A percentile compares a stretch with the other conserved stretches of the same genome.
Conservation (phyloP, 2,113 vertebrate species). For the Ceuthmochares aereus region DNA sequence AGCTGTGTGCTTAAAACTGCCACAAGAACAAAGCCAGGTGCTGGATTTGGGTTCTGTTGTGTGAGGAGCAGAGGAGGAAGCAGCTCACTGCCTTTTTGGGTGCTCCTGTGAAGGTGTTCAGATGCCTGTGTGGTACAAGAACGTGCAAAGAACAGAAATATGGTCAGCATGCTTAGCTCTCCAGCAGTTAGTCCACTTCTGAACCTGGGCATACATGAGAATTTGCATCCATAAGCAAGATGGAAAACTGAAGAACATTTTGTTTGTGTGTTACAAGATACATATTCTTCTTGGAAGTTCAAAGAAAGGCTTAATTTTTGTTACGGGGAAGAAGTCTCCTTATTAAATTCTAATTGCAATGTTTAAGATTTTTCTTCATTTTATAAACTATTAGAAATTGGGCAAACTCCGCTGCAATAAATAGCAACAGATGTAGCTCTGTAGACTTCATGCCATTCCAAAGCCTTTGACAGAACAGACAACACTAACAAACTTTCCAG, state of each 20-base stretch:
- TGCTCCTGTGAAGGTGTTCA: background rate
- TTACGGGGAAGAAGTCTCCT: background rate
- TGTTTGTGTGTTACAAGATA: background rate
- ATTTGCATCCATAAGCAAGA: background rate
- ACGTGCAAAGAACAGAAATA: background rate
- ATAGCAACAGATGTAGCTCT: constrained; percentile 66
- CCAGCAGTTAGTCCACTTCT: background rate
- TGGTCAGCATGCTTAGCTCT: background rate
- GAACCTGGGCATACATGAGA: background rate
- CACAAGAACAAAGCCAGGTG: background rate
- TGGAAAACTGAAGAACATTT: background rate
- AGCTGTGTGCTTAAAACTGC: background rate
- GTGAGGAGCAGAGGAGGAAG: background rate
- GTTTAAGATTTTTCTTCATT: constrained; percentile 52
- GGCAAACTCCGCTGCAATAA: background rate
- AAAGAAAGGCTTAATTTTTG: constrained; percentile 13
- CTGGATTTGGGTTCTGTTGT: background rate
- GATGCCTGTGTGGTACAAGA: background rate
- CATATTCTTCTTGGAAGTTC: background rate
- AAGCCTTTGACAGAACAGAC: constrained; percentile 53
- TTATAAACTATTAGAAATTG: constrained; percentile 55
- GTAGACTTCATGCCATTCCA: constrained; percentile 45
- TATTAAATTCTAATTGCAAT: constrained; percentile 51
- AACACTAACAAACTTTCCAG: constrained; percentile 32
- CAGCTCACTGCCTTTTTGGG: accelerated